Evolutionary conservation across 2,113 vertebrate species (phyloP).

Genomic region (Circaetus gallicus): DNA sequence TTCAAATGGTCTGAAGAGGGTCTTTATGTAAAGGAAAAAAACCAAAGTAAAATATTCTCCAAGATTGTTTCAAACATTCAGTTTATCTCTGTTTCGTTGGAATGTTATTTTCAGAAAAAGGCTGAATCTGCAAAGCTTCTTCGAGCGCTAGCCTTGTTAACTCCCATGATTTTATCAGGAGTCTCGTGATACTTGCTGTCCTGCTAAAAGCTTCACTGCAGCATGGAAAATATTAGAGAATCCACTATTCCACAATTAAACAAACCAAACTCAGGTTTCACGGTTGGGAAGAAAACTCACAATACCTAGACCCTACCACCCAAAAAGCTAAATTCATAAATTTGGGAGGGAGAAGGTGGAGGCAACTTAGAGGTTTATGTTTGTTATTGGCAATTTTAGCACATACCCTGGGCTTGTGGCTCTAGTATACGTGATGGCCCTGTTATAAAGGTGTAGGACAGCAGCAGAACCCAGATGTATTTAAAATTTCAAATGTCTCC

Average conservation of each 20-base stretch:
- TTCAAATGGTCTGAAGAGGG: not conserved
- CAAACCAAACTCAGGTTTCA: not conserved
- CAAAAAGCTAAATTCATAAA: not conserved
- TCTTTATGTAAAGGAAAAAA: not conserved
- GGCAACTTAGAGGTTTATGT: not conserved
- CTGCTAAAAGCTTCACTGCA: not conserved
- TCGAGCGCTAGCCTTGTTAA: not conserved
- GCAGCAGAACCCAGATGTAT: not conserved
- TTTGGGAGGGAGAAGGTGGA: not conserved
- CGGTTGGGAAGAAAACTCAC: not conserved
- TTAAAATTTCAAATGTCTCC: not conserved
- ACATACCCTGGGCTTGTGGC: not conserved
- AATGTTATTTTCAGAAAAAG: conserved; percentile 18
- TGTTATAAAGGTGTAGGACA: not conserved
- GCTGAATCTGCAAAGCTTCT: conserved; percentile 36
- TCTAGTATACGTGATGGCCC: fast-evolving
- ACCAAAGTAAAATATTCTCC: not conserved
- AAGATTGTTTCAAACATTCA: not conserved
- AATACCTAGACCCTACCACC: not conserved
- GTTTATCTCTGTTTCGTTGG: not conserved
- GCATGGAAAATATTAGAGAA: not conserved
- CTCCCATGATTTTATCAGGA: conserved; percentile 11
- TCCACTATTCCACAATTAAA: not conserved
- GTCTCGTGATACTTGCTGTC: not conserved
- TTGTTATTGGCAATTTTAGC: not conserved